Evolutionary conservation across 2,113 vertebrate genomes (phyloP).

Genomic region (Rhodinocichla rosea): DNA sequence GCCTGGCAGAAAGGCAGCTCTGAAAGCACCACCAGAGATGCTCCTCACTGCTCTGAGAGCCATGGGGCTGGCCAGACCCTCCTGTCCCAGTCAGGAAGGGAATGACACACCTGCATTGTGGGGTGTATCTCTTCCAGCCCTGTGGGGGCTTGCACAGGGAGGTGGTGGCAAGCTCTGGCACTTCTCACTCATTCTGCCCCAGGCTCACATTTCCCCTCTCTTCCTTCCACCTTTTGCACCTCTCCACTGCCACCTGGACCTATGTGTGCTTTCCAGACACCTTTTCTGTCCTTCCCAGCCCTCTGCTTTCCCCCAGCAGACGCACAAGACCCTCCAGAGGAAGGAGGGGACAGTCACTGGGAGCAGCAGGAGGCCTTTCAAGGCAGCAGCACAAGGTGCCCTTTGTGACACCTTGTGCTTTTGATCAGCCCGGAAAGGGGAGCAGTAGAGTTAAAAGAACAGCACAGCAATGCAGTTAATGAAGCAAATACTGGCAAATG

Average conservation of each 20-base stretch:
- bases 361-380: neutral
- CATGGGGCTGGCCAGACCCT: neutral
- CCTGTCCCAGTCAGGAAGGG: neutral
- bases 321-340: neutral
- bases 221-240: neutral
- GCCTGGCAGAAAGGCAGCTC: neutral
- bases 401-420: neutral
- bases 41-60: neutral
- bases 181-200: neutral
- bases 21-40: neutral
- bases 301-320: neutral
- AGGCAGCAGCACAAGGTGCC: neutral
- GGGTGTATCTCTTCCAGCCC: neutral
- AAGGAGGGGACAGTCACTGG: neutral
- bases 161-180: neutral
- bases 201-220: neutral
- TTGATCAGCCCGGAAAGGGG: neutral
- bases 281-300: neutral
- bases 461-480: neutral
- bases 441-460: neutral
- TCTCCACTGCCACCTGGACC: neutral
- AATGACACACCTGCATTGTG: fast-evolving
- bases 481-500: neutral
- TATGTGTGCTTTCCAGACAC: neutral
- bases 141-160: neutral